Evolutionary conservation across 2,113 vertebrate species (phyloP), one percentile per base, ranked within the genome.

Genomic region (Sinocyclocheilus rhinocerous): DNA sequence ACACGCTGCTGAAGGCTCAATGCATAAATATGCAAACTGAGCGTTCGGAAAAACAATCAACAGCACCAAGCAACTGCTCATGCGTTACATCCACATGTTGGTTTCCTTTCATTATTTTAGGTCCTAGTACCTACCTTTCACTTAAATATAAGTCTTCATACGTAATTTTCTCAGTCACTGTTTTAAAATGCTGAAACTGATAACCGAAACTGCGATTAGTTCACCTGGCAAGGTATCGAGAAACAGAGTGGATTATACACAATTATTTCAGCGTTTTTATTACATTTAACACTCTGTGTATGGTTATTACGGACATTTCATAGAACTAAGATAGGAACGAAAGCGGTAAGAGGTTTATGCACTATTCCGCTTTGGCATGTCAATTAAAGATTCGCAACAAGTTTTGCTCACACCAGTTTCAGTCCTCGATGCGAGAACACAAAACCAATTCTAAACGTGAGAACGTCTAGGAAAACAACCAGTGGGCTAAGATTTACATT

Each of bases 21-120:
- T 50, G 29, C 45, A 55, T 59, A 78, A 65, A 86, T 83, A 84
- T 81, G 59, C 59, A 81, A 45, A 86, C 69, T 20, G 48, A 20
- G 5, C 26, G 15, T 4, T 61, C 42, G 81, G 85, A 81, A 89
- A 86, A 84, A 84, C 76, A 77, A 70, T 76, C 9, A 86, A 59
- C 29, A 48, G 15, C 20, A 1, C 36, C 33, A 29, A 57, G 29
- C 22, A 81, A 29, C 55, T 20, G 65, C 76, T 29, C 65, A 22
- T 52, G 36, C 45, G 16, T 42, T 9, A 42, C 42, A 76, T 8
- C 5, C 1, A 42, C 39, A 7, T 22, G n/a, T 55, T 20, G 16
- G 6, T 45, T 48, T 61, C 24, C 12, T 33, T 26, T 65, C 5
- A 65, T n/a, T 18, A 22, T 2, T 81, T 65, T 48, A 81, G 1